Evolutionary conservation across 2,113 vertebrate species (phyloP).

Genomic region (Embiotoca jacksoni): DNA sequence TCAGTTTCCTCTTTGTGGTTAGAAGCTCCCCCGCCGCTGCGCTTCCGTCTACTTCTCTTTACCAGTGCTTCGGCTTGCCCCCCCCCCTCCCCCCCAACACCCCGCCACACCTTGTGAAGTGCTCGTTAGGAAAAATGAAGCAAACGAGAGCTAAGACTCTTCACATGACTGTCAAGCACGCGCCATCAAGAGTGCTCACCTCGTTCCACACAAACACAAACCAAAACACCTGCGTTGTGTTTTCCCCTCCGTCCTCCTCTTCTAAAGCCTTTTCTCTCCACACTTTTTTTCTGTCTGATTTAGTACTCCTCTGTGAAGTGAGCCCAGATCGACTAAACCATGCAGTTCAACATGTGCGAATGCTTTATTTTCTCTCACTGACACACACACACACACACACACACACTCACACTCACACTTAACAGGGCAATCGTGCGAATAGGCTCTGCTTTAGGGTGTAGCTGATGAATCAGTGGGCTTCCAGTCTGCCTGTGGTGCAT

Average conservation of each 20-base stretch:
- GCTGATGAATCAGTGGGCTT: slow-evolving; percentile 58
- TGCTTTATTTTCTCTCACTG: slow-evolving; percentile 10
- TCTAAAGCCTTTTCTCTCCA: slow-evolving; percentile 3
- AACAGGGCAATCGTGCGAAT: slow-evolving; percentile 41
- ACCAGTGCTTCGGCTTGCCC: not conserved
- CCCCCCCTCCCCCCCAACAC: not conserved
- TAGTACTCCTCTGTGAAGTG: slow-evolving; percentile 22
- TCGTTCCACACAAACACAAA: slow-evolving; percentile 3
- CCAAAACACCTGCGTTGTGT: slow-evolving; percentile 35
- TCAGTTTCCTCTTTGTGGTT: not conserved
- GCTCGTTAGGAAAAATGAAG: slow-evolving; percentile 45
- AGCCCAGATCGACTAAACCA: slow-evolving; percentile 8
- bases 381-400: not conserved
- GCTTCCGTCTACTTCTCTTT: not conserved
- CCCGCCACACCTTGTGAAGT: slow-evolving; percentile 27
- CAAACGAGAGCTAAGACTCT: slow-evolving; percentile 63
- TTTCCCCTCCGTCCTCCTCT: slow-evolving; percentile 25
- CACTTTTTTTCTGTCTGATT: slow-evolving; percentile 18
- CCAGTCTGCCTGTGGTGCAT: slow-evolving; percentile 58
- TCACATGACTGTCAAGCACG: slow-evolving; percentile 67
- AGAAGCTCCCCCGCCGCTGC: not conserved
- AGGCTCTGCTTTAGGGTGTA: slow-evolving; percentile 34
- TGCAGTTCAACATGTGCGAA: slow-evolving; percentile 3
- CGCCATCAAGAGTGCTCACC: not conserved
- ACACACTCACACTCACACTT: too few relatives aligned